Evolutionary conservation across 1,140 invertebrate genomes (phyloP), one percentile per base, ranked within the genome.

Genomic region (Drosophila yakuba): DNA sequence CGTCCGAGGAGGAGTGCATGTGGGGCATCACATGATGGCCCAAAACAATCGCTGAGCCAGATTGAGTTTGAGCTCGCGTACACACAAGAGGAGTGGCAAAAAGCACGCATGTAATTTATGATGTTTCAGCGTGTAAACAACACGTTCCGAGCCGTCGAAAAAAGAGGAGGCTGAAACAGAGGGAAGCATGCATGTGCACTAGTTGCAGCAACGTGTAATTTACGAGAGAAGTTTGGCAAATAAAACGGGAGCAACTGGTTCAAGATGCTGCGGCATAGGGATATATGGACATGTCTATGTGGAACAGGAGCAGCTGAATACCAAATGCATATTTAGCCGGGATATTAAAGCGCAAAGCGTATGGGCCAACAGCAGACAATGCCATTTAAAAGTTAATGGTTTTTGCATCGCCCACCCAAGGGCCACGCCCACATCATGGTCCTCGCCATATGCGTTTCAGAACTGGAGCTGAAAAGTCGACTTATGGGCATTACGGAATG

Each of bases 111-210:
- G 83, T 88, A 89, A 88, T 88, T 88, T 88, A 88, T 88, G 83
- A 88, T 88, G 83, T 86, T 86, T 86, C 83, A 86, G 83, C 84
- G 83, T 80, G 74, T 86, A 86, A 86, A 86, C 83, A 86, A 86
- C 82, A 86, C 82, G 82, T 83, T 83, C 62, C 64, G 56, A 74
- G 66, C 59, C 56, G 69, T 50, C 59, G 45, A 73, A 86, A 86
- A 82, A 69, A 67, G 43, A 20, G 43, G 14, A 48, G n/a, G 14
- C 7, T 25, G 48, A 35, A 47, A 45, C 59, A 5, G n/a, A 12
- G 60, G 32, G 32, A 52, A 74, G 67, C 80, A 55, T 43, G 58
- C 43, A 68, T 48, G 44, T 57, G 72, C 60, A 77, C 48, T 76
- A 41, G 61, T 25, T 67, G 38, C 58, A 73, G 58, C 55, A 52